Evolutionary conservation across 1,140 invertebrate genomes (phyloP), one percentile per base, ranked within the genome.

Genomic region (Orchesella cincta): DNA sequence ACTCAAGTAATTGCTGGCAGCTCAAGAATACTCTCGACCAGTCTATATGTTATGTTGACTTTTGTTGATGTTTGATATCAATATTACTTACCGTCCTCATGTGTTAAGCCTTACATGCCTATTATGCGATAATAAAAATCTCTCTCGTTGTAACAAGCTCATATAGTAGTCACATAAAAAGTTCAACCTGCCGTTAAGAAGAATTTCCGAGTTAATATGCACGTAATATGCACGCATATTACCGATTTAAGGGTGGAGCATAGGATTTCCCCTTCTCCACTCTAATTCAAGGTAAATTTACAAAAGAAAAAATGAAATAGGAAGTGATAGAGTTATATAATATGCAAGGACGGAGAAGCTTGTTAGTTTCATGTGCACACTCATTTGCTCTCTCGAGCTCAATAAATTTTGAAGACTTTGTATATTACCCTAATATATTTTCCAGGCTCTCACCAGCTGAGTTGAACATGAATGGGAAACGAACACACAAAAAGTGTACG

Each of bases 71-170:
- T n/a, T 57, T 57, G 54, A 57, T 57, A 57, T 16, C 54, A 57
- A 57, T 57, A 26, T 26, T 57, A 16, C 26, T 3, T 57, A 18
- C 26, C 14, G 12, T 26, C n/a, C 54, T 57, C 3, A 8, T 16
- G 5, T 23, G 3, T 57, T 23, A 18, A 57, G 8, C 54, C 26
- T 16, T 18, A 46, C 23, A 5, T 57, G 14, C 12, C 3, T 57
- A 67, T 67, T 67, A 67, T 31, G 62, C 62, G 62, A 67, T 67
- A 67, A 67, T 67, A 67, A 12, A 67, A 26, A n/a, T 14, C 52
- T n/a, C 14, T n/a, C 26, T 31, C 31, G 33, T n/a, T 31, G 29
- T 46, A 8, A 20, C 39, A 20, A 46, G 39, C 39, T 20, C 20
- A 46, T 46, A 12, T 46, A 46, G 8, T 20, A 46, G 39, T 12